Evolutionary conservation across 1,140 invertebrate genomes (phyloP), one percentile per base, ranked within the genome.

Genomic region (Pemphigus obesinymphae): DNA sequence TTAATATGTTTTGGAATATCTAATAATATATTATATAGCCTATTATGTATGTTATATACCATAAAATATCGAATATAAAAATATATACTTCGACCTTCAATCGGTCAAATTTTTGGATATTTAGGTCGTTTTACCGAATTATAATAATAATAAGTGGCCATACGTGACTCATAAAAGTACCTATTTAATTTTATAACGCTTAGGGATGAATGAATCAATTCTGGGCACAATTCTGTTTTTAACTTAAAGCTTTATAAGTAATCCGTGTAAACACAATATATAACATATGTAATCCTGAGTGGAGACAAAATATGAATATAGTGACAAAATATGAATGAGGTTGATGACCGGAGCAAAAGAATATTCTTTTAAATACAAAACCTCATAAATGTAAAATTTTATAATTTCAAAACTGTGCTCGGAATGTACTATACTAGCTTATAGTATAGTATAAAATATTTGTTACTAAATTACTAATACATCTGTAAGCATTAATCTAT

Each of bases 261-360:
- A 80, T 80, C 55, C n/a, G 55, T 55, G 29, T 31, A 66, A 10
- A 37, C 11, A 63, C 1, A n/a, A n/a, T n/a, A n/a, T 37, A 23
- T 40, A 45, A 15, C n/a, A n/a, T 11, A 17, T 58, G 8, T 34
- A 63, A 63, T 6, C 55, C 8, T 37, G 55, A 10, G 55, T 63
- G n/a, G 76, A 61, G 55, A 80, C 76, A 63, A n/a, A n/a, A n/a
- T n/a, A n/a, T 61, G 31, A 80, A 80, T 55, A 40, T 23, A 31
- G 29, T 26, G 55, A 80, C 26, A 61, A 80, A 63, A 80, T 37
- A 45, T 20, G n/a, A 26, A 76, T 0, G 8, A 80, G 76, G 76
- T 80, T 80, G 76, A 80, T 55, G 55, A 80, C 76, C 55, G 76
- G 55, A 63, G 26, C 76, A 0, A 73, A 50, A 48, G 70, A 73